Evolutionary conservation across 2,113 vertebrate genomes (phyloP).

Genomic region (Sus scrofa): DNA sequence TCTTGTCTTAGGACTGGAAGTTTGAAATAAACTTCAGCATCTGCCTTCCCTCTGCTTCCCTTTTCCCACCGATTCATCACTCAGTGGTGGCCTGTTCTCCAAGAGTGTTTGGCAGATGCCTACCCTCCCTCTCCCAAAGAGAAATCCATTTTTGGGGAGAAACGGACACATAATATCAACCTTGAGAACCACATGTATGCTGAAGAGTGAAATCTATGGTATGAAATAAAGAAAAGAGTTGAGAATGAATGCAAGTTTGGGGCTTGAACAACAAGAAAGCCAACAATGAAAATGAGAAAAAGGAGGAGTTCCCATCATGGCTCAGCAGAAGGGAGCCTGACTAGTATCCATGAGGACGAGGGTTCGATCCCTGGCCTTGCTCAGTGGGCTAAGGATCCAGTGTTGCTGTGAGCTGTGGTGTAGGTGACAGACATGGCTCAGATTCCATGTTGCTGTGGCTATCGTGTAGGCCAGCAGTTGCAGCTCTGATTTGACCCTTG

Average conservation of each 20-base stretch:
- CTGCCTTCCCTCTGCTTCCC: background rate
- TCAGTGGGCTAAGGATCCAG: too few species aligned
- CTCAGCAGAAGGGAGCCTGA: too few species aligned
- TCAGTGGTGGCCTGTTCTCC: background rate
- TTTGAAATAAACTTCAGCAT: background rate
- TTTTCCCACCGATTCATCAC: background rate
- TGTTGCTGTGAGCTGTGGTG: too few species aligned
- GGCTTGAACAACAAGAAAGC: background rate
- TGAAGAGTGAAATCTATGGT: background rate
- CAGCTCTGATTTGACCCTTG: too few species aligned
- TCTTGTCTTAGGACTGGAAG: background rate
- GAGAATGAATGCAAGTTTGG: background rate
- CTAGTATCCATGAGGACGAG: too few species aligned
- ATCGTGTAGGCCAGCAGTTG: too few species aligned
- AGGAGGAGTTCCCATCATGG: background rate
- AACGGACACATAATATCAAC: background rate
- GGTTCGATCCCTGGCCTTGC: too few species aligned
- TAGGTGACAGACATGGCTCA: too few species aligned
- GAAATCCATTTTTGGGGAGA: background rate
- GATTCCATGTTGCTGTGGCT: too few species aligned
- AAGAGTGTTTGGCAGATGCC: background rate
- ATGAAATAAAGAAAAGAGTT: background rate
- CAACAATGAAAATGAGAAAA: background rate
- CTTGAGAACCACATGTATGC: background rate
- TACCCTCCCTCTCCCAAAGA: background rate